Evolutionary conservation across 2,888 invertebrate genomes (phyloP).

Genomic region (Ectobius pallidus): DNA sequence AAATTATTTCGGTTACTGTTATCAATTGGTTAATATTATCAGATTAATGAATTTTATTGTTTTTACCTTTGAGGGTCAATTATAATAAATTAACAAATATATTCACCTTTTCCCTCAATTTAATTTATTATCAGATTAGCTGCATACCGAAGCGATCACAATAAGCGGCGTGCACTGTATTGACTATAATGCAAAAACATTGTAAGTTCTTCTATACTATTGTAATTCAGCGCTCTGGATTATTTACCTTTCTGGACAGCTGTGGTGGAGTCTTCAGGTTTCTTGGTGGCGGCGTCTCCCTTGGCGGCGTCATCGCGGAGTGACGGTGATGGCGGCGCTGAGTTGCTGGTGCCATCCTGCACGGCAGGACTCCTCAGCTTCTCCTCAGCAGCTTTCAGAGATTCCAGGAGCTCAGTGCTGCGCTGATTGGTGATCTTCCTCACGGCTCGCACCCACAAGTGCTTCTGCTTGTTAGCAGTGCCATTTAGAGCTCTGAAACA

Average conservation of each 20-base stretch:
- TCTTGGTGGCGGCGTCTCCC: neutral
- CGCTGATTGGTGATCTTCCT: conserved; percentile 55
- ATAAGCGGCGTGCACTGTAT: too few species aligned
- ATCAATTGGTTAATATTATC: too few species aligned
- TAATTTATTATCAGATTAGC: too few species aligned
- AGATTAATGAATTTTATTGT: too few species aligned
- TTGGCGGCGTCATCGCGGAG: neutral
- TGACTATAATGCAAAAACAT: too few species aligned
- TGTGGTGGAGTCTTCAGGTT: conserved; percentile 10
- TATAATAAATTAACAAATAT: too few species aligned
- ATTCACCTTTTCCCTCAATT: too few species aligned
- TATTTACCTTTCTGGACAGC: neutral
- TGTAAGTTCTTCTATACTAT: too few species aligned
- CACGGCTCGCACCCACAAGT: conserved; percentile 56
- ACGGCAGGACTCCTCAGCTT: neutral
- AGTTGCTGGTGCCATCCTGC: neutral
- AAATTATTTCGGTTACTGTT: too few species aligned
- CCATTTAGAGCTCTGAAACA: conserved; percentile 36
- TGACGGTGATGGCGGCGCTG: neutral
- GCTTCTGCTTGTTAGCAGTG: conserved; percentile 38
- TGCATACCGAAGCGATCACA: too few species aligned
- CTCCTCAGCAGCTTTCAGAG: conserved; percentile 36
- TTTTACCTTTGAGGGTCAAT: too few species aligned
- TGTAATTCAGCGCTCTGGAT: too few species aligned
- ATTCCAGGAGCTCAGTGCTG: conserved; percentile 49